phyloP scores from a whole-genome alignment of 2,888 invertebrate species.

The Orthonevra nobilis region DNA sequence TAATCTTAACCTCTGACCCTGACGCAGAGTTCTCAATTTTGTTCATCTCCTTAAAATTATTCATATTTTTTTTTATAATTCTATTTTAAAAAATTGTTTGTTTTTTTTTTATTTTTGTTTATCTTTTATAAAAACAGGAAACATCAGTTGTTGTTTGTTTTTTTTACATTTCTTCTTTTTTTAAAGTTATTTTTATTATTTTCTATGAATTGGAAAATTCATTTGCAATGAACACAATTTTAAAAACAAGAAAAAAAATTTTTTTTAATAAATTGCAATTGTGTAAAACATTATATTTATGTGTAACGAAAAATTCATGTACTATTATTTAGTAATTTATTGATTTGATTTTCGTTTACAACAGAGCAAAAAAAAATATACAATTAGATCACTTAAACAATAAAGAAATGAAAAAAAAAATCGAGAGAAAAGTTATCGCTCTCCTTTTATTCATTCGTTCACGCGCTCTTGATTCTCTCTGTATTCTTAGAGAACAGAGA shows the following conservation, averaged over 20 bases:
- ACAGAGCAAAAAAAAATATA: not conserved
- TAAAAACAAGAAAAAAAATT: slow-evolving; percentile 13
- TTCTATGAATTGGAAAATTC: slow-evolving; percentile 38
- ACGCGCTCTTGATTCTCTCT: not conserved
- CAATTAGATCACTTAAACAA: not conserved
- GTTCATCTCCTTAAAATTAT: slow-evolving; percentile 51
- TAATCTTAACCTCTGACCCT: too few relatives aligned
- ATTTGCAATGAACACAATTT: slow-evolving; percentile 47
- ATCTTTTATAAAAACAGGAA: slow-evolving; percentile 53
- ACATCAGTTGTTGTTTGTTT: slow-evolving; percentile 22
- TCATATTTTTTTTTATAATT: slow-evolving; percentile 11
- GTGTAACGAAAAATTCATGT: not conserved
- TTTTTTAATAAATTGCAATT: not conserved
- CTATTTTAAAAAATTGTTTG: slow-evolving; percentile 53
- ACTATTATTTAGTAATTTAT: not conserved
- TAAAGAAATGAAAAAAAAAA: slow-evolving; percentile 1
- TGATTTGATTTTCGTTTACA: slow-evolving; percentile 3
- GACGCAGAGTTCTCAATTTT: slow-evolving; percentile 49
- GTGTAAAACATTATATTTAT: not conserved
- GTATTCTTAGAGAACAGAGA: not conserved
- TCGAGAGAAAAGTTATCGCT: not conserved
- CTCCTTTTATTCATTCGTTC: too few relatives aligned
- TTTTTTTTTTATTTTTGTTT: slow-evolving; percentile 9
- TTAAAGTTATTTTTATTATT: slow-evolving; percentile 22
- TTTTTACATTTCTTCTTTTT: not conserved